Conservation (phyloP, 2,113 vertebrate species). For the Platycercus adscitus region DNA sequence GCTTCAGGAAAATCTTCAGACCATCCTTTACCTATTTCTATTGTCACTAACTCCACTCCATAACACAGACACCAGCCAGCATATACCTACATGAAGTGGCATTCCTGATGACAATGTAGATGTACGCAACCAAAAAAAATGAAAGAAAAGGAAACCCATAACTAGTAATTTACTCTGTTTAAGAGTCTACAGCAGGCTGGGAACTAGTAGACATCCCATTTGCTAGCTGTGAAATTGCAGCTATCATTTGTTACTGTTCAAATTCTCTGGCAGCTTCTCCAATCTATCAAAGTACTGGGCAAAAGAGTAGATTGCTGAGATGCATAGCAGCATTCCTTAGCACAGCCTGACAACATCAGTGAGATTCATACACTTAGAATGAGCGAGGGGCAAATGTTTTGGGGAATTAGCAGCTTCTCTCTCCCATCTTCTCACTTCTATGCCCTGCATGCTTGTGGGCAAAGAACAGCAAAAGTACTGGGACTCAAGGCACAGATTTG, state of each 20-base stretch:
- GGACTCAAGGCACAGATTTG: not conserved
- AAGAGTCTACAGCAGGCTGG: not conserved
- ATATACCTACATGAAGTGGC: not conserved
- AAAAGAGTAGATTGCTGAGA: not conserved
- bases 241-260: not conserved
- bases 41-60: not conserved
- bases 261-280: not conserved
- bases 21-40: not conserved
- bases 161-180: not conserved
- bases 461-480: not conserved
- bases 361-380: accelerated
- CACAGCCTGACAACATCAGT: not conserved
- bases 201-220: not conserved
- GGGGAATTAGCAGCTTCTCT: not conserved
- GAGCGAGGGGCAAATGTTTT: not conserved
- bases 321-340: not conserved
- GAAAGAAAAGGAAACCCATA: not conserved
- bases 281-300: not conserved
- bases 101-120: not conserved
- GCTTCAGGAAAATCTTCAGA: not conserved
- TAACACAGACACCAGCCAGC: not conserved
- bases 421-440: not conserved
- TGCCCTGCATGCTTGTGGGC: too few species aligned
- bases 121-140: not conserved
- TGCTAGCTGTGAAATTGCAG: not conserved